phyloP scores from a whole-genome alignment of 1,140 invertebrate genomes.

The Periplaneta americana region DNA sequence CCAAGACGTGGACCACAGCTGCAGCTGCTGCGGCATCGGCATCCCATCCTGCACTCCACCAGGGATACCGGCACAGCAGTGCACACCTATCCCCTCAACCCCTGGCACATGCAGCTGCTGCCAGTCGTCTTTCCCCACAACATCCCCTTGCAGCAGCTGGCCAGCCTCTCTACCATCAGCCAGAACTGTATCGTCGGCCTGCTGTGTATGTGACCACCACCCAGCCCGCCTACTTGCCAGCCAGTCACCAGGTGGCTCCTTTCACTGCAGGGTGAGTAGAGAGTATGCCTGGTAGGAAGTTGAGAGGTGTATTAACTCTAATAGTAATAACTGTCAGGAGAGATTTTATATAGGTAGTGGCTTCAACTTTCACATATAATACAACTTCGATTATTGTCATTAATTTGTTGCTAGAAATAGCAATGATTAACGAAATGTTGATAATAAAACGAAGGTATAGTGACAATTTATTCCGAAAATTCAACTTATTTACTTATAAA shows the following conservation, averaged over 20 bases:
- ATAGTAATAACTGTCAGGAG: too few relatives aligned
- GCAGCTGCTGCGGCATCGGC: constrained; percentile 10
- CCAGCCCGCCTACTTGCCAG: constrained; percentile 46
- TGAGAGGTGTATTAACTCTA: too few relatives aligned
- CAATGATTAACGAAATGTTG: too few relatives aligned
- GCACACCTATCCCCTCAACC: constrained; percentile 34
- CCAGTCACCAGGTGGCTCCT: constrained; percentile 43
- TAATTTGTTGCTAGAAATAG: too few relatives aligned
- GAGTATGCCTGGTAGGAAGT: constrained; percentile 25
- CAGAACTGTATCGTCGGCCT: constrained; percentile 52
- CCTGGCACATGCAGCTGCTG: constrained; percentile 37
- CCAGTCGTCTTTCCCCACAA: constrained; percentile 27
- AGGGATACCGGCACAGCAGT: constrained; percentile 30
- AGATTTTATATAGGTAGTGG: too few relatives aligned
- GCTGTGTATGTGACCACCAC: constrained; percentile 54
- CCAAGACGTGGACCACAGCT: constrained; percentile 22
- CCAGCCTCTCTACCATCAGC: constrained; percentile 46
- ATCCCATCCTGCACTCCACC: constrained; percentile 22
- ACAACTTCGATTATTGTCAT: too few relatives aligned
- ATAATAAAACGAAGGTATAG: too few relatives aligned
- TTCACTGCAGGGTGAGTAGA: constrained; percentile 42
- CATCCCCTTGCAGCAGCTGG: constrained; percentile 42
- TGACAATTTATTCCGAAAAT: too few relatives aligned
- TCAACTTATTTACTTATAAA: too few relatives aligned
- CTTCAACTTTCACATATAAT: too few relatives aligned